phyloP scores from a whole-genome alignment of 2,888 invertebrate genomes.

The Napeogenes inachia region DNA sequence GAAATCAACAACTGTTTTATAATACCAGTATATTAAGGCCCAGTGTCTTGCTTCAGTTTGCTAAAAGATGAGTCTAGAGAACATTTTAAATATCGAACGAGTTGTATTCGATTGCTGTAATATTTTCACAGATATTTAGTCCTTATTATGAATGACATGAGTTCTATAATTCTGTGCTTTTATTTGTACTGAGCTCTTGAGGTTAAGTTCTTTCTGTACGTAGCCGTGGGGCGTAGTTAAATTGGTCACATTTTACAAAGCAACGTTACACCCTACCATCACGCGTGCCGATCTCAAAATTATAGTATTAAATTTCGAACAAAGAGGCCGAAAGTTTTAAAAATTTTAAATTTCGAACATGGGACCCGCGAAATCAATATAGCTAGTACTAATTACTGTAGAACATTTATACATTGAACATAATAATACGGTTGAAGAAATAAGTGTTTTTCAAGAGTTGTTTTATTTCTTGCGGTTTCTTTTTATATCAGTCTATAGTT shows the following conservation, averaged over 20 bases:
- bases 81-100: slow-evolving; percentile 4
- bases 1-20: slow-evolving; percentile 63
- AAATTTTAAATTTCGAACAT: slow-evolving; percentile 39
- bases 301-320: slow-evolving; percentile 53
- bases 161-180: slow-evolving; percentile 6
- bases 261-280: slow-evolving; percentile 48
- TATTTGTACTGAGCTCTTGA: slow-evolving; percentile 9
- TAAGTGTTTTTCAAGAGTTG: slow-evolving; percentile 43
- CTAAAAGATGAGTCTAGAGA: slow-evolving; percentile 37
- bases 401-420: slow-evolving; percentile 36
- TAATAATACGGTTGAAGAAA: slow-evolving; percentile 24
- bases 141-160: slow-evolving; percentile 4
- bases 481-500: slow-evolving; percentile 27
- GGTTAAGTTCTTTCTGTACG: slow-evolving; percentile 13
- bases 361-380: slow-evolving; percentile 50
- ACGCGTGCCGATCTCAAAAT: slow-evolving; percentile 57
- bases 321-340: slow-evolving; percentile 50
- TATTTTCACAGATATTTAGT: slow-evolving; percentile 11
- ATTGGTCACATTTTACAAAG: slow-evolving; percentile 53
- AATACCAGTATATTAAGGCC: slow-evolving; percentile 42
- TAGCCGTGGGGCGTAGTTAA: slow-evolving; percentile 43
- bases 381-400: slow-evolving; percentile 50
- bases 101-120: not conserved
- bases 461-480: slow-evolving; percentile 41
- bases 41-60: slow-evolving; percentile 33